These are phyloP conservation scores for Eira barbara DNA, from an alignment of 2,113 vertebrate species.

Conservation along the genomic window DNA sequence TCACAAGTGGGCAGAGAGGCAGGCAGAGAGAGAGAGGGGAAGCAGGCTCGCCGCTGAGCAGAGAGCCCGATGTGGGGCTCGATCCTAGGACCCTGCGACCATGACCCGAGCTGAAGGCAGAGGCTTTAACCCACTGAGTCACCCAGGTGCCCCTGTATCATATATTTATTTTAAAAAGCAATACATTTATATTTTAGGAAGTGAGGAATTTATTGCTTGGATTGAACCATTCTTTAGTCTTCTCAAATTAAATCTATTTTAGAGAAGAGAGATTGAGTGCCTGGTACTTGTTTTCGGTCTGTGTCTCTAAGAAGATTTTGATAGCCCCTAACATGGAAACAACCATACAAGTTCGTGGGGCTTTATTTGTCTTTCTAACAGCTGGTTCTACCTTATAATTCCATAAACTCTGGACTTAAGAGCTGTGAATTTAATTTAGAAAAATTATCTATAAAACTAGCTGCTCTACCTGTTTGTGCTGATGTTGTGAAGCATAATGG, in stretches of 20 bases:
- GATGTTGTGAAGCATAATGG: background rate
- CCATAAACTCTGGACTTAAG: background rate
- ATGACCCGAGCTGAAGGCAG: too few relatives aligned
- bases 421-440: background rate
- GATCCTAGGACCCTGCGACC: too few relatives aligned
- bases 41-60: too few relatives aligned
- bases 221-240: background rate
- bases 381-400: background rate
- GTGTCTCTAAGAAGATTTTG: background rate
- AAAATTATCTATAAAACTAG: background rate
- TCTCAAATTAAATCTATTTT: background rate
- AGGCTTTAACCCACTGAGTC: too few relatives aligned
- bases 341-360: background rate
- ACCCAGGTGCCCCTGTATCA: background rate
- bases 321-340: background rate
- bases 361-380: background rate
- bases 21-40: too few relatives aligned
- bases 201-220: background rate
- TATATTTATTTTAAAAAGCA: background rate
- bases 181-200: background rate
- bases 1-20: too few relatives aligned
- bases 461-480: background rate
- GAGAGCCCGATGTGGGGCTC: too few relatives aligned
- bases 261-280: background rate
- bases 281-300: background rate